These are phyloP conservation scores for Muricea muricata DNA, from an alignment of 92 coral and sea anemone genomes.

Conservation along the genomic window DNA sequence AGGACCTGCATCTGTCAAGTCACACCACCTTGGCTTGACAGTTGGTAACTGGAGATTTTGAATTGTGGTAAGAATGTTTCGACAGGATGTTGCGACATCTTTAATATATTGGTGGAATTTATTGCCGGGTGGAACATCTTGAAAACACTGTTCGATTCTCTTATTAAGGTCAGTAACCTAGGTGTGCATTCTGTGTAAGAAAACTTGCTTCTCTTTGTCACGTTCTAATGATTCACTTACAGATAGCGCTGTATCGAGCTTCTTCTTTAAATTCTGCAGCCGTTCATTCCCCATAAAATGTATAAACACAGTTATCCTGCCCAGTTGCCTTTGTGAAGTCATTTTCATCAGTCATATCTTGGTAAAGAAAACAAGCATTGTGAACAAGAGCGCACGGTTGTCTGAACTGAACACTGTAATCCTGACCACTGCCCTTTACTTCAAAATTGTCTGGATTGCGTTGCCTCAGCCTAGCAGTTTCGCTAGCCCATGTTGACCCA, in stretches of 20 bases:
- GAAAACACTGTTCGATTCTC: neutral
- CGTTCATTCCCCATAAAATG: conserved; percentile 7
- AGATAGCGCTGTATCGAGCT: conserved; percentile 5
- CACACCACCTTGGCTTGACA: conserved; percentile 54
- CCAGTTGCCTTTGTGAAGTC: neutral
- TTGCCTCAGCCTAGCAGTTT: conserved; percentile 47
- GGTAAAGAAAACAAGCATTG: conserved; percentile 49
- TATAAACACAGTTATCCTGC: neutral
- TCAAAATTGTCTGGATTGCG: conserved; percentile 52
- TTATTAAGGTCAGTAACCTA: conserved; percentile 1
- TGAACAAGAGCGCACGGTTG: conserved; percentile 32
- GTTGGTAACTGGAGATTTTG: conserved; percentile 41
- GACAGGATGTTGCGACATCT: conserved; percentile 29
- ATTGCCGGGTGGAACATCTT: neutral
- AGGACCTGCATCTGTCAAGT: conserved; percentile 46
- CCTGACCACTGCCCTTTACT: conserved; percentile 28
- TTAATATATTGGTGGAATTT: conserved; percentile 16
- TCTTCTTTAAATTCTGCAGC: conserved; percentile 9
- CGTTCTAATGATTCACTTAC: neutral
- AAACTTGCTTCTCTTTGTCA: conserved; percentile 3
- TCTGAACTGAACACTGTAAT: conserved; percentile 23
- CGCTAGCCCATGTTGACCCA: conserved; percentile 60
- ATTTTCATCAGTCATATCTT: conserved; percentile 45
- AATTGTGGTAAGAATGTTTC: conserved; percentile 5
- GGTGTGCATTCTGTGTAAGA: neutral